Conservation (phyloP, 2,113 vertebrate genomes). For the Halichoerus grypus region DNA sequence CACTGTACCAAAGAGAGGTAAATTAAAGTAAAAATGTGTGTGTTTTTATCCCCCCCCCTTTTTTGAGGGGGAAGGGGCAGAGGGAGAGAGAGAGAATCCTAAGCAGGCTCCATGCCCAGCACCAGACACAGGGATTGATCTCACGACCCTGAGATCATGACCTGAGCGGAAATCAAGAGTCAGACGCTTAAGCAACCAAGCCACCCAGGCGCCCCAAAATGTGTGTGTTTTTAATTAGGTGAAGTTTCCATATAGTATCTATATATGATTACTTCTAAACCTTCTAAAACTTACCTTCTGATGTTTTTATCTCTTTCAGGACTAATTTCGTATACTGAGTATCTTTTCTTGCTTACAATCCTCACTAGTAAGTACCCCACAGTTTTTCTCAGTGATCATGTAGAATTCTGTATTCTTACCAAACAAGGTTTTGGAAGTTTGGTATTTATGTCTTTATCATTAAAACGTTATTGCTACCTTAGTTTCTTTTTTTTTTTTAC, state of each 20-base stretch:
- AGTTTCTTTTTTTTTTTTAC: not conserved
- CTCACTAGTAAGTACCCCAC: conserved; percentile 94
- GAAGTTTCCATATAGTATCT: not conserved
- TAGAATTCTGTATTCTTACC: not conserved
- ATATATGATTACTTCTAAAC: not conserved
- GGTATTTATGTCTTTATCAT: not conserved
- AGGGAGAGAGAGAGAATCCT: not conserved
- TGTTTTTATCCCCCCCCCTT: not conserved
- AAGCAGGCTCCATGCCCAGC: not conserved
- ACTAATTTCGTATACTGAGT: conserved; percentile 98
- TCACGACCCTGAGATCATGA: not conserved
- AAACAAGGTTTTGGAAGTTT: not conserved
- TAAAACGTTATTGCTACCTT: not conserved
- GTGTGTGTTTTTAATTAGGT: not conserved
- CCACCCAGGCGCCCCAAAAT: not conserved
- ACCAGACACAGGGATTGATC: not conserved
- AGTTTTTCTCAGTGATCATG: not conserved
- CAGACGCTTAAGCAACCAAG: not conserved
- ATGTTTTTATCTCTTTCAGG: conserved; percentile 88
- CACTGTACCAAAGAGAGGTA: not conserved
- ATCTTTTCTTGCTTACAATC: conserved; percentile 97
- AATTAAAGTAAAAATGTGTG: conserved; percentile 24
- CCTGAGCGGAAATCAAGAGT: not conserved
- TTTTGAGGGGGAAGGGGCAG: not conserved
- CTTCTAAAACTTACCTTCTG: conserved; percentile 54